Percentiles rank a stretch among this genome's conserved stretches.
Evolutionary conservation across 2,113 vertebrate species (phyloP).

Genomic region (Carassius carassius): DNA sequence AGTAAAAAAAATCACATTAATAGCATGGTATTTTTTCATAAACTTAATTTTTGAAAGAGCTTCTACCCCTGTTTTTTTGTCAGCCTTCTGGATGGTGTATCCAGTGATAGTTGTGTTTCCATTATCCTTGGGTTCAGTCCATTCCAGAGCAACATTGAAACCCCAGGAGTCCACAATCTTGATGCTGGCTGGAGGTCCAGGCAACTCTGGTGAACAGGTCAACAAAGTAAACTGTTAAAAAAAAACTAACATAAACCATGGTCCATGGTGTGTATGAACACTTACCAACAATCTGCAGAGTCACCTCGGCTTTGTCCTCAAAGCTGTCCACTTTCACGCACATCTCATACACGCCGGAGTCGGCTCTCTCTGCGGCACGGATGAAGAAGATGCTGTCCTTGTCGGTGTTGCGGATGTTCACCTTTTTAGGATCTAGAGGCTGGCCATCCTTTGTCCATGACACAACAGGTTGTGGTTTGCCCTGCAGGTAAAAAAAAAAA

Average conservation of each 20-base stretch:
- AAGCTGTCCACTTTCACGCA: conserved; percentile 79
- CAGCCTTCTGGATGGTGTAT: conserved; percentile 92
- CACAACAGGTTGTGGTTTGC: conserved; percentile 86
- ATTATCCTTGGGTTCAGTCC: conserved; percentile 81
- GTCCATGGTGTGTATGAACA: neutral
- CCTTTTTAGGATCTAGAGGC: conserved; percentile 79
- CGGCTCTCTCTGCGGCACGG: conserved; percentile 77
- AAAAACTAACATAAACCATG: neutral
- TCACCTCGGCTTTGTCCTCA: conserved; percentile 82
- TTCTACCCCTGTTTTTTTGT: conserved; percentile 93
- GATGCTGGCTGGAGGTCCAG: conserved; percentile 81
- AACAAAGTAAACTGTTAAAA: neutral
- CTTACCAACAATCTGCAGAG: conserved; percentile 88
- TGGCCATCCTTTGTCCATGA: conserved; percentile 83
- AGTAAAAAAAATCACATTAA: neutral
- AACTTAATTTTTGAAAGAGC: neutral
- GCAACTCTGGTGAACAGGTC: conserved; percentile 79
- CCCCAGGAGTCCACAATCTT: conserved; percentile 91
- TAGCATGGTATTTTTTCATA: neutral
- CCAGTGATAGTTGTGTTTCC: conserved; percentile 93
- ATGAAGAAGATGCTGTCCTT: conserved; percentile 94
- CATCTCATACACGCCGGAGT: conserved; percentile 91
- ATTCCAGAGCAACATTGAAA: conserved; percentile 92
- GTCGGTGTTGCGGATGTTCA: conserved; percentile 78
- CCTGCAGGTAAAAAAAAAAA: conserved; percentile 70